Percentiles rank a stretch among this genome's conserved stretches.
These are phyloP conservation scores for Nymphalis io DNA, from an alignment of 1,140 invertebrate genomes.

Conservation along the genomic window DNA sequence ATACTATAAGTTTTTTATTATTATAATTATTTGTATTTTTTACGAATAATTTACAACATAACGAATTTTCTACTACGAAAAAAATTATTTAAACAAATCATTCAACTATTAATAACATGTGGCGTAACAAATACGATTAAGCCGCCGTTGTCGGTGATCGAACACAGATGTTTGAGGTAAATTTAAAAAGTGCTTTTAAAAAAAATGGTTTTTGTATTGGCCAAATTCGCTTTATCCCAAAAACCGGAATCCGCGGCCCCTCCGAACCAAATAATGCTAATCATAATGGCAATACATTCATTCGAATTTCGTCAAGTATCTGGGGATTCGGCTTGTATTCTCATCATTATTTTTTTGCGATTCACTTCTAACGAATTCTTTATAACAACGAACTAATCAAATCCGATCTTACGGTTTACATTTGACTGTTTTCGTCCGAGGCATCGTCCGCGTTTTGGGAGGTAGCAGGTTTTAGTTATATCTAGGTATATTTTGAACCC, in stretches of 20 bases:
- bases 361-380: slow-evolving; percentile 52
- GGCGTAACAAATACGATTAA: slow-evolving; percentile 78
- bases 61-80: slow-evolving; percentile 43
- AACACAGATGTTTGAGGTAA: slow-evolving; percentile 71
- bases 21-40: neutral
- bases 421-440: neutral
- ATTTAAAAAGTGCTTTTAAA: slow-evolving; percentile 59
- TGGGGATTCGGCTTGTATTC: slow-evolving; percentile 54
- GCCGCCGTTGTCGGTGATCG: slow-evolving; percentile 49
- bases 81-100: slow-evolving; percentile 75
- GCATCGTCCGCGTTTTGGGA: no score
- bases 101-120: slow-evolving; percentile 72
- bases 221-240: slow-evolving; percentile 72
- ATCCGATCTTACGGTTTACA: slow-evolving; percentile 40
- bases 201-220: slow-evolving; percentile 71
- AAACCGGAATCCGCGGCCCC: slow-evolving; percentile 75
- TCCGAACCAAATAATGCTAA: slow-evolving; percentile 72
- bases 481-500: no score
- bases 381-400: slow-evolving; percentile 60
- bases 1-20: no score
- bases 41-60: slow-evolving; percentile 14
- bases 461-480: no score
- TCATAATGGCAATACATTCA: slow-evolving; percentile 79
- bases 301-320: slow-evolving; percentile 75
- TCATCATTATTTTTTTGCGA: slow-evolving; percentile 61